Evolutionary conservation across 2,797 vertebrate species (phyloP), one percentile per base, ranked within the genome.

Genomic region (Serranus cabrilla): DNA sequence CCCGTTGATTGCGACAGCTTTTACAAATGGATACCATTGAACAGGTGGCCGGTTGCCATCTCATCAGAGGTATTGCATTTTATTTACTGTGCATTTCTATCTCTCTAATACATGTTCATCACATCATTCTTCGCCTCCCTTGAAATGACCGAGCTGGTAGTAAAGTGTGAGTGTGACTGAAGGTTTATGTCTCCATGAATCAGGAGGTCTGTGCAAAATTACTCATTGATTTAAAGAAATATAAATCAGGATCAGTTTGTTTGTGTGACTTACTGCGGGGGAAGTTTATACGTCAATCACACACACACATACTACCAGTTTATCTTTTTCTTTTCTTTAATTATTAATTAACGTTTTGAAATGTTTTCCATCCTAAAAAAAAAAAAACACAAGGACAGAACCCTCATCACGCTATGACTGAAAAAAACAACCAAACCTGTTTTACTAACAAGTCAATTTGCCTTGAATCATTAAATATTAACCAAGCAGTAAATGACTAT

Each of bases 1-100:
- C 91, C 98, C 98, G 94, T 97, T 99, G 97, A 99, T 99, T 97
- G 98, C 98, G 94, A 99, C 98, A 96, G 98, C 98, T 96, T 99
- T 99, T 97, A 99, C 98, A 98, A 99, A 99, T 94, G 98, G 98
- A 98, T 99, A 99, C 97, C 98, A 99, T 96, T 99, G 98, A 99
- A 93, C 96, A 96, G 96, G 95, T 96, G 97, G 95, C 96, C 94
- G 94, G 95, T 96, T 96, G 95, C 97, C 96, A 97, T 97, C 97
- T 96, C 96, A 95, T 96, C 96, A 95, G 96, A 99, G 98, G 98
- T 99, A 99, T 96, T 96, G 90, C 94, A 94, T 95, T 95, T 95
- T 95, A 94, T 95, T 95, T 95, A 92, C 96, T 95, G 94, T 92
- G 91, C 95, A 72, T 93, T 89, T 92, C 76, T 86, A 58, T 88